Percentiles rank a stretch among this genome's conserved stretches.
phyloP scores from a whole-genome alignment of 2,113 vertebrate genomes.

The Globicephala melas region DNA sequence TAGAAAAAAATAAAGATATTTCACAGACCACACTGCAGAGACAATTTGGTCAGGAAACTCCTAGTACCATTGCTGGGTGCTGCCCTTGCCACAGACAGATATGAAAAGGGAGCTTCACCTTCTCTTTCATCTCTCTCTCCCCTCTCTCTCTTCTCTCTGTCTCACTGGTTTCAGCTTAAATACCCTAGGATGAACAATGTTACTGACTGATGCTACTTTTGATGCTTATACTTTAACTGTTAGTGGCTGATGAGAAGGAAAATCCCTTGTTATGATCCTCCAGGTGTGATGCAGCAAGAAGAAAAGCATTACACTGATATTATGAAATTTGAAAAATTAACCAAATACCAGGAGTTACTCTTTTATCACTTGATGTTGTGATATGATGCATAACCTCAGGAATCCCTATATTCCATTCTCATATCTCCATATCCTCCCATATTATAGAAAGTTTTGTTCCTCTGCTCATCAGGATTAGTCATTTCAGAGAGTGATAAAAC shows the following conservation, averaged over 20 bases:
- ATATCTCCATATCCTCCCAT: not conserved
- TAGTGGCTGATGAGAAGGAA: not conserved
- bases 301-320: not conserved
- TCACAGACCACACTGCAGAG: not conserved
- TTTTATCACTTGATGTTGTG: not conserved
- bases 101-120: not conserved
- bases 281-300: not conserved
- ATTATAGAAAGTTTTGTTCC: not conserved
- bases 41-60: not conserved
- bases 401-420: not conserved
- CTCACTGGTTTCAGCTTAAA: not conserved
- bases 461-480: not conserved
- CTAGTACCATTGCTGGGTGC: no score
- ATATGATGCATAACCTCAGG: not conserved
- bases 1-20: not conserved
- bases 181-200: not conserved
- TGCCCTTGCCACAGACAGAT: not conserved
- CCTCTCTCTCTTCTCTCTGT: no score
- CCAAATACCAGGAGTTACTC: not conserved
- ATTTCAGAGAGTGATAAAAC: not conserved
- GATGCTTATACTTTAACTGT: not conserved
- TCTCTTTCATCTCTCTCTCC: not conserved
- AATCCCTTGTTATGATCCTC: not conserved
- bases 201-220: not conserved
- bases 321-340: not conserved